Conservation (phyloP, 2,888 invertebrate species). For the Andricus curvator region DNA sequence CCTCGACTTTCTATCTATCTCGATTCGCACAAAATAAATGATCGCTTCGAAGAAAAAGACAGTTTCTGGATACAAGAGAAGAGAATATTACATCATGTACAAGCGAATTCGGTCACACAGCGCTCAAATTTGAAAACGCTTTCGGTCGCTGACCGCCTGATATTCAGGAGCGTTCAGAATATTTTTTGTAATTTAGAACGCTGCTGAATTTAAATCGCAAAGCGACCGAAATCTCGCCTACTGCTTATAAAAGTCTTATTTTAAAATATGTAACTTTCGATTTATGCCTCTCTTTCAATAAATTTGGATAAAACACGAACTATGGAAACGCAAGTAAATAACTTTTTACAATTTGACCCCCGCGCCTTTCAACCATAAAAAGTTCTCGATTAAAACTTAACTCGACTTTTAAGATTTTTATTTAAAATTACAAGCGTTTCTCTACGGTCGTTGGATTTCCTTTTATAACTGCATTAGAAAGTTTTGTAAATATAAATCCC, state of each 20-base stretch:
- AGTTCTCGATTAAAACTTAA: slow-evolving; percentile 30
- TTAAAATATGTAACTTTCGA: slow-evolving; percentile 27
- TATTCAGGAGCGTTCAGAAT: background rate
- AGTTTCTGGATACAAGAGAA: background rate
- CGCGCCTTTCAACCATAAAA: slow-evolving; percentile 30
- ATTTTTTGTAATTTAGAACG: background rate
- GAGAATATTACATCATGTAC: slow-evolving; percentile 31
- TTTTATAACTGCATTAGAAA: slow-evolving; percentile 33
- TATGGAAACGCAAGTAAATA: slow-evolving; percentile 28
- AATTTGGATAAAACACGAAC: slow-evolving; percentile 15
- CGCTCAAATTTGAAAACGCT: slow-evolving; percentile 16
- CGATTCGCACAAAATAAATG: slow-evolving; percentile 9
- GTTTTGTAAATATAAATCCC: background rate
- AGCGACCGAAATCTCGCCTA: slow-evolving; percentile 16
- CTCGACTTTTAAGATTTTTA: slow-evolving; percentile 25
- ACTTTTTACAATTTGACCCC: slow-evolving; percentile 30
- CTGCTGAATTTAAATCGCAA: background rate
- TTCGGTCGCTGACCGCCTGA: slow-evolving; percentile 13
- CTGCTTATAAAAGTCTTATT: slow-evolving; percentile 16
- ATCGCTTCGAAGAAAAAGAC: background rate
- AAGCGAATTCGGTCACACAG: slow-evolving; percentile 27
- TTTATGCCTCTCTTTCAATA: background rate
- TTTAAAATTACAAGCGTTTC: slow-evolving; percentile 36
- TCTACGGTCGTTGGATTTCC: slow-evolving; percentile 33
- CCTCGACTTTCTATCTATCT: slow-evolving; percentile 16